Evolutionary conservation across 2,888 invertebrate species (phyloP).

Genomic region (Drosophila barbarae): DNA sequence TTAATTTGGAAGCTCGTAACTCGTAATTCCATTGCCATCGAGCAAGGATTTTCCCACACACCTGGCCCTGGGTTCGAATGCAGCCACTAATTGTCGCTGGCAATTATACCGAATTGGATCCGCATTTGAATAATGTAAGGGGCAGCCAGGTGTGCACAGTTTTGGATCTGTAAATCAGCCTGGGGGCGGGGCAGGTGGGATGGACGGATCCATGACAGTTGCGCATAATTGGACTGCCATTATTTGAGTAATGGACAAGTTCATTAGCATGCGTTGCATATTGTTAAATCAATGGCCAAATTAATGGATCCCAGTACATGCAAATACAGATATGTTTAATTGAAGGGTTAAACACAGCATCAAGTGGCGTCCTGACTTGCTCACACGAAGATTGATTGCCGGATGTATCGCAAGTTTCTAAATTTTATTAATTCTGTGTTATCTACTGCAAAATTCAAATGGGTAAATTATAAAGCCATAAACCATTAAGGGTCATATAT

Average conservation of each 20-base stretch:
- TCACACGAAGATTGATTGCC: conserved; percentile 1
- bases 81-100: conserved; percentile 5
- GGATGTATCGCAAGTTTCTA: background rate
- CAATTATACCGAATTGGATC: conserved; percentile 1
- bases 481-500: background rate
- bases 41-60: background rate
- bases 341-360: background rate
- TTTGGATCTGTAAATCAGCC: background rate
- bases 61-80: background rate
- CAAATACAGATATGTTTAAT: background rate
- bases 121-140: conserved; percentile 16
- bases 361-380: background rate
- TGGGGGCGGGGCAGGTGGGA: background rate
- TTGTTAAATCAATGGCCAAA: background rate
- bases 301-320: background rate
- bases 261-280: conserved; percentile 23
- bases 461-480: background rate
- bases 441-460: background rate
- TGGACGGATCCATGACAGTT: conserved; percentile 2
- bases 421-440: background rate
- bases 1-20: background rate
- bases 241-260: conserved; percentile 22
- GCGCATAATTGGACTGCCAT: conserved; percentile 23
- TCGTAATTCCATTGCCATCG: background rate
- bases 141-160: background rate